A percentile compares a stretch with the other conserved stretches of the same genome.
phyloP scores from a whole-genome alignment of 64 coral and sea anemone species.

The Actinia tenebrosa region DNA sequence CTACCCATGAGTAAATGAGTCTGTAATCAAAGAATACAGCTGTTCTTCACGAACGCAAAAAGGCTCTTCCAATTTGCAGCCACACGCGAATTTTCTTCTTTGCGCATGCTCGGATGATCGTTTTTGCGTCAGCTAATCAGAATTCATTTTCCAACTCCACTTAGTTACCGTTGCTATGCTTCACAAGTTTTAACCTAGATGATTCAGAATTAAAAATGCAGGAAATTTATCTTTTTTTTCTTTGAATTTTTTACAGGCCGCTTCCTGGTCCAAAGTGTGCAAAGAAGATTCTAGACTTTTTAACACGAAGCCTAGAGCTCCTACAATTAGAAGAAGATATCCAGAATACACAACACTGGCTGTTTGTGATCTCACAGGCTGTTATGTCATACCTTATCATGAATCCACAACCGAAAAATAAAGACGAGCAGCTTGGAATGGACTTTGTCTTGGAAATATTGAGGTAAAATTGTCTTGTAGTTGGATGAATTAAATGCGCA shows the following conservation, averaged over 20 bases:
- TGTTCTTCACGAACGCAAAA: no score
- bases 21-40: no score
- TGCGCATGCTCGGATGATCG: no score
- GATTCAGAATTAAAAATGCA: no score
- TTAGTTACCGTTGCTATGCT: no score
- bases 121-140: no score
- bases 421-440: neutral
- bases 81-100: no score
- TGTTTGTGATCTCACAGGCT: constrained; percentile 40
- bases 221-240: neutral
- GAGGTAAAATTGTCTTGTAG: constrained; percentile 14
- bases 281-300: neutral
- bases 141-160: no score
- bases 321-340: neutral
- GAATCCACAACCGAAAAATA: neutral
- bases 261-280: neutral
- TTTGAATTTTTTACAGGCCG: neutral
- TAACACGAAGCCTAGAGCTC: neutral
- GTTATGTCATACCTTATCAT: constrained; percentile 30
- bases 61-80: no score
- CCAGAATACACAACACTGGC: neutral
- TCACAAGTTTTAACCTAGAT: no score
- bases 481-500: neutral
- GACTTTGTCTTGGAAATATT: constrained; percentile 8
- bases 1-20: no score